These are phyloP conservation scores for Oryzias dopingdopingensis DNA, from an alignment of 2,797 vertebrate species.

Conservation along the genomic window DNA sequence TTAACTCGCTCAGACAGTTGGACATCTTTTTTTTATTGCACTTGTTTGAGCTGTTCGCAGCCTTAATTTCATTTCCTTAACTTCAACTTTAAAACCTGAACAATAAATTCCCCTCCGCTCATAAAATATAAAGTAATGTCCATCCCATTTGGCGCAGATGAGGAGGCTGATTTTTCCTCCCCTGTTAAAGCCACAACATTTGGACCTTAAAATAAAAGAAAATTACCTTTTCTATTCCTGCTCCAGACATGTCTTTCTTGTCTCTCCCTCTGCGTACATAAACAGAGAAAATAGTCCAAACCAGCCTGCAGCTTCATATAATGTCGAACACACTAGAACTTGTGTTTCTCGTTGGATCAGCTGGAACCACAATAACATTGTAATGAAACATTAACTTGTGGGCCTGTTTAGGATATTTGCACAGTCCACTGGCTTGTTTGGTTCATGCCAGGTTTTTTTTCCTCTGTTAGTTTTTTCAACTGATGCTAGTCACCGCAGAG, in stretches of 20 bases:
- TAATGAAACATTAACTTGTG: no score
- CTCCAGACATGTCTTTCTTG: not conserved
- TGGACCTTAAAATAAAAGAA: slow-evolving; percentile 23
- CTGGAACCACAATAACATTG: no score
- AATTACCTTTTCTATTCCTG: not conserved
- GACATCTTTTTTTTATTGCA: slow-evolving; percentile 12
- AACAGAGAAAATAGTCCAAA: not conserved
- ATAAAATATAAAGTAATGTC: slow-evolving; percentile 3
- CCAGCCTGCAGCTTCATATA: no score
- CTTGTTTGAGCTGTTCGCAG: slow-evolving; percentile 8
- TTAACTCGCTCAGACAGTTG: slow-evolving; percentile 1
- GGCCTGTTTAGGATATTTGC: no score
- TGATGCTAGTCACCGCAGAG: no score
- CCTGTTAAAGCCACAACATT: slow-evolving; percentile 14
- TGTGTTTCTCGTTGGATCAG: no score
- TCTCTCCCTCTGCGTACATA: not conserved
- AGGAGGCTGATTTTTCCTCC: not conserved
- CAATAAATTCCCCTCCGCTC: slow-evolving; percentile 4
- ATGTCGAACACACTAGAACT: no score
- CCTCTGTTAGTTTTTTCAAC: no score
- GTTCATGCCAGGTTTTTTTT: no score
- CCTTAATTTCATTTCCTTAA: slow-evolving; percentile 20
- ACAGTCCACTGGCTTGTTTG: no score
- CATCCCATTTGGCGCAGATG: not conserved
- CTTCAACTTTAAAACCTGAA: slow-evolving; percentile 13